Percentiles rank a stretch among this genome's conserved stretches.
Conservation (phyloP, 2,888 invertebrate genomes). For the Lobophora halterata region DNA sequence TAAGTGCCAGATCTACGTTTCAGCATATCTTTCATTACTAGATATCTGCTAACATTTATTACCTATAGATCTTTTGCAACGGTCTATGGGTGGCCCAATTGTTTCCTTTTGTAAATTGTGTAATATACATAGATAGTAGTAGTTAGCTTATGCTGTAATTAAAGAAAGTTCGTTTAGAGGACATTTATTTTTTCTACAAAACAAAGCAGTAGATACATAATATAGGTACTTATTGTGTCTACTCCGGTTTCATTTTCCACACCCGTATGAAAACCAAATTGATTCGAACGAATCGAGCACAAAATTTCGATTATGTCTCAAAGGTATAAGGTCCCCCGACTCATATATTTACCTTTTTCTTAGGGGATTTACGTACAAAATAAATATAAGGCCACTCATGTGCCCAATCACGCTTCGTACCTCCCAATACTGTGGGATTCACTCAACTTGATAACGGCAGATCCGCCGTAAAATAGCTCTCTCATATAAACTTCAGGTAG, state of each 20-base stretch:
- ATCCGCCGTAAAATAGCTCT: too few relatives aligned
- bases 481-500: too few relatives aligned
- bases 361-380: conserved; percentile 69
- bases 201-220: neutral
- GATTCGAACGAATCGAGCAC: conserved; percentile 27
- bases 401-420: conserved; percentile 65
- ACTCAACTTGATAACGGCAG: too few relatives aligned
- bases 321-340: conserved; percentile 39
- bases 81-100: too few relatives aligned
- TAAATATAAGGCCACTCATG: conserved; percentile 54
- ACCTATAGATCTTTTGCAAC: too few relatives aligned
- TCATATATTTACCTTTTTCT: conserved; percentile 58
- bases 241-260: conserved; percentile 1
- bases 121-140: too few relatives aligned
- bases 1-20: too few relatives aligned
- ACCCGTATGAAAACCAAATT: conserved; percentile 13
- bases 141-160: too few relatives aligned
- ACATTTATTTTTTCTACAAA: neutral
- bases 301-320: conserved; percentile 40
- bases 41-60: too few relatives aligned
- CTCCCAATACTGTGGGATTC: conserved; percentile 51
- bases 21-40: too few relatives aligned
- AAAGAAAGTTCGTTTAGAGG: too few relatives aligned
- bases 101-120: too few relatives aligned
- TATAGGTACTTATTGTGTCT: neutral